Percentiles rank a stretch among this genome's conserved stretches.
Evolutionary conservation across 2,113 vertebrate genomes (phyloP).

Genomic region (Entosphenus tridentatus): DNA sequence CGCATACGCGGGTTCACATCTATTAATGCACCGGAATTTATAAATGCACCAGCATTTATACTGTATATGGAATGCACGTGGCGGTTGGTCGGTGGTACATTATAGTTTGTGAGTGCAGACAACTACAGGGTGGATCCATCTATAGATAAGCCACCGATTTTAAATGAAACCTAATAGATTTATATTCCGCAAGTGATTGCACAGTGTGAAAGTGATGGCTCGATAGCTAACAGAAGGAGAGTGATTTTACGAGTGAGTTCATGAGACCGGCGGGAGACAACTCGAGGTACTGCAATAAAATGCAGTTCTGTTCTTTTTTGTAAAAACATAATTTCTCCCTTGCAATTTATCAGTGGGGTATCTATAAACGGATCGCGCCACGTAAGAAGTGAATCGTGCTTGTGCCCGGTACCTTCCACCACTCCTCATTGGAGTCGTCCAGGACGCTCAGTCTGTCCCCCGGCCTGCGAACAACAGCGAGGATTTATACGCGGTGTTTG

Average conservation of each 20-base stretch:
- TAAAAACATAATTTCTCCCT: background rate
- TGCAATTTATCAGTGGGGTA: background rate
- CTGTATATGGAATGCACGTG: background rate
- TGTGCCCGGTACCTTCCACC: background rate
- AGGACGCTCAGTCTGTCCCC: slow-evolving; percentile 2
- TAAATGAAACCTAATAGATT: background rate
- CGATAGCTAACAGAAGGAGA: background rate
- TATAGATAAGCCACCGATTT: background rate
- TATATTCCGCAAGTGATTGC: no score
- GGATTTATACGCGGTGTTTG: background rate
- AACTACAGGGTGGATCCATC: background rate
- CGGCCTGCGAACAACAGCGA: slow-evolving; percentile 3
- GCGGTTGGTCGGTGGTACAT: background rate
- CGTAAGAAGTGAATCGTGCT: background rate
- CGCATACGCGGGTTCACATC: background rate
- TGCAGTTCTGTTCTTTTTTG: background rate
- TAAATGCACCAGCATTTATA: background rate
- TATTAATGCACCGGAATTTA: background rate
- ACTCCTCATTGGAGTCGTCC: slow-evolving; percentile 6
- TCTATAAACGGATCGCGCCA: background rate
- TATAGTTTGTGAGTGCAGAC: background rate
- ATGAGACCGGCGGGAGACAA: background rate
- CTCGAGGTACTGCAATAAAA: background rate
- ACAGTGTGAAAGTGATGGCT: background rate
- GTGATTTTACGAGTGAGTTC: background rate